Conservation (phyloP, 1,140 invertebrate species). For the Brachionus calyciflorus region DNA sequence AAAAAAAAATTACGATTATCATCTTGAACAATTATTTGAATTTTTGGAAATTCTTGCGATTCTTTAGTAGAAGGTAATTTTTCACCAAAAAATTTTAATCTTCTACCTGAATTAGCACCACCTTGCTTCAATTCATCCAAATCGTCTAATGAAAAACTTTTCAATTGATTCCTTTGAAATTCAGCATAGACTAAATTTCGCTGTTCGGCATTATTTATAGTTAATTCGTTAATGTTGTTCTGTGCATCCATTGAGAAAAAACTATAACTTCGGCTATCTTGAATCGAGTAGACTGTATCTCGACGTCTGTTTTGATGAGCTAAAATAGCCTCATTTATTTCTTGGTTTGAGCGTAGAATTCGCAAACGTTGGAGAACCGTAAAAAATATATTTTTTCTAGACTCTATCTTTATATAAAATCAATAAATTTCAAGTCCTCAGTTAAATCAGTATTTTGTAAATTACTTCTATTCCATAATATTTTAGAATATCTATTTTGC, state of each 20-base stretch:
- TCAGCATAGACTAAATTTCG: not conserved
- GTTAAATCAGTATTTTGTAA: not conserved
- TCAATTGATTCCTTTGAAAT: conserved; percentile 18
- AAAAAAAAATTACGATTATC: too few relatives aligned
- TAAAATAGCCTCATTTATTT: conserved; percentile 16
- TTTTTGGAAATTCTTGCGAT: too few relatives aligned
- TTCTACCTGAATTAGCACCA: not conserved
- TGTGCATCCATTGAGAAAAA: not conserved
- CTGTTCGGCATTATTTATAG: not conserved
- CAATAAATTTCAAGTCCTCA: not conserved
- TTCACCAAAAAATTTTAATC: not conserved
- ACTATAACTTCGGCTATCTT: not conserved
- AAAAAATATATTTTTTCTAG: not conserved
- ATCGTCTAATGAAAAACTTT: conserved; percentile 37
- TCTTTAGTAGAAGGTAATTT: not conserved
- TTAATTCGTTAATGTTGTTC: not conserved
- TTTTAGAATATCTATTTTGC: conserved; percentile 88
- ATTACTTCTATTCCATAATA: conserved; percentile 69
- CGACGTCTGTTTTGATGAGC: conserved; percentile 13
- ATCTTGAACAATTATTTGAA: not conserved
- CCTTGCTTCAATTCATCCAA: not conserved
- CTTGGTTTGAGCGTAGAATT: not conserved
- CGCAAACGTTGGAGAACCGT: not conserved
- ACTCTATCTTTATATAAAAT: not conserved
- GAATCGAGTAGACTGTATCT: not conserved